Conservation (phyloP, 2,888 invertebrate species). For the Drosophila pullipes region DNA sequence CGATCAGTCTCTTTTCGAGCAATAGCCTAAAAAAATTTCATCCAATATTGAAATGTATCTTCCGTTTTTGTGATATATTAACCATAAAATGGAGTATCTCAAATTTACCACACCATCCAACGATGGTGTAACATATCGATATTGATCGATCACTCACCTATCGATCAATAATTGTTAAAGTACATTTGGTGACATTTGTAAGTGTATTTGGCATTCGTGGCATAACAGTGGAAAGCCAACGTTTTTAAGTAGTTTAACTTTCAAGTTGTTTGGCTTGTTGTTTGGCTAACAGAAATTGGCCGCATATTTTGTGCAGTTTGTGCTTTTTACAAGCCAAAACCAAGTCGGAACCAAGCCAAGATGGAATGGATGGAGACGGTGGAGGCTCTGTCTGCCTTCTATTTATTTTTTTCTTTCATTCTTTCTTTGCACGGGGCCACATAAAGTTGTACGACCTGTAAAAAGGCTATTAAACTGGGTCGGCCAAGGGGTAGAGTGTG, state of each 20-base stretch:
- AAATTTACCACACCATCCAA: neutral
- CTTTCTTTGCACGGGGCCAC: slow-evolving; percentile 33
- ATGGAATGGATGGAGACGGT: neutral
- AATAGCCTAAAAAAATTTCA: neutral
- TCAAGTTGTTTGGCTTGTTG: slow-evolving; percentile 44
- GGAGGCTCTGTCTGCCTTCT: slow-evolving; percentile 13
- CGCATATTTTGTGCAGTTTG: slow-evolving; percentile 55
- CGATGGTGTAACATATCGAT: neutral
- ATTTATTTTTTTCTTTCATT: slow-evolving; percentile 37
- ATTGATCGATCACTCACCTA: neutral
- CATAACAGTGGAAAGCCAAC: neutral
- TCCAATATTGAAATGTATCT: slow-evolving; percentile 16
- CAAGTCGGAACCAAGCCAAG: slow-evolving; percentile 5
- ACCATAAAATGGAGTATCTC: neutral
- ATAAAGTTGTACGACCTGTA: slow-evolving; percentile 80
- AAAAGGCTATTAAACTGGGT: slow-evolving; percentile 77
- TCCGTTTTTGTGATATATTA: slow-evolving; percentile 5
- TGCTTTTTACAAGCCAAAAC: slow-evolving; percentile 18
- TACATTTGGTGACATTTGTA: neutral
- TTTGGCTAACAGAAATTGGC: slow-evolving; percentile 59
- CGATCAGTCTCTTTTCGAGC: neutral
- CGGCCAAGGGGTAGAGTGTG: slow-evolving; percentile 7
- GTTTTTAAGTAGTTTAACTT: slow-evolving; percentile 37
- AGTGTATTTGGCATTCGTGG: slow-evolving; percentile 37
- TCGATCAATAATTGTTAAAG: neutral